phyloP scores from a whole-genome alignment of 2,113 vertebrate species.

The Odobenus rosmarus region DNA sequence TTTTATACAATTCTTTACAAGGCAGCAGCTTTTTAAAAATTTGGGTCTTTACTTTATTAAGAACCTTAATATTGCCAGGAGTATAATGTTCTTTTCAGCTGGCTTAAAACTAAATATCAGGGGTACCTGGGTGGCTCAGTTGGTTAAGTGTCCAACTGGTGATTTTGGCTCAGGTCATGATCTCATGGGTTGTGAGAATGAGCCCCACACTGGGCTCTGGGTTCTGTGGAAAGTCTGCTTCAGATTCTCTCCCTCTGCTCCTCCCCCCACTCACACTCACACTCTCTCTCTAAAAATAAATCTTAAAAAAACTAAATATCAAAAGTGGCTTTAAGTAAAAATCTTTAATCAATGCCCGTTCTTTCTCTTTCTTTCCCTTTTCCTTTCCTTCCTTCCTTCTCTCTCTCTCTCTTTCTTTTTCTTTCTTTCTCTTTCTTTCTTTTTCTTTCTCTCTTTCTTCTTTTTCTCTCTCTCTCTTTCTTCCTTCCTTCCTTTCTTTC shows the following conservation, averaged over 20 bases:
- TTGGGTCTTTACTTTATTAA: conserved; percentile 3
- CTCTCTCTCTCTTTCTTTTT: too few relatives aligned
- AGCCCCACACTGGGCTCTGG: not conserved
- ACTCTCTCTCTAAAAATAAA: not conserved
- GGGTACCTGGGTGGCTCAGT: not conserved
- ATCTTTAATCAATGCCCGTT: not conserved
- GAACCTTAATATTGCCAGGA: not conserved
- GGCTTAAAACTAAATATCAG: conserved; percentile 31
- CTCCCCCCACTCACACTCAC: not conserved
- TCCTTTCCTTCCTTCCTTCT: too few relatives aligned
- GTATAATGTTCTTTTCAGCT: not conserved
- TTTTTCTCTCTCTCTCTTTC: too few relatives aligned
- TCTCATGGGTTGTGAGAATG: not conserved
- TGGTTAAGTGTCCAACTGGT: not conserved
- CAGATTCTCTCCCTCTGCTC: not conserved
- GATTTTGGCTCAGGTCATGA: not conserved
- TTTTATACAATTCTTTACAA: not conserved
- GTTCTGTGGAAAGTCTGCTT: not conserved
- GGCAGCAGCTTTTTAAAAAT: conserved; percentile 12
- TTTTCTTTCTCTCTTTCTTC: too few relatives aligned
- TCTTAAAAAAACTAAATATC: conserved; percentile 14
- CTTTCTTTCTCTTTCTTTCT: too few relatives aligned
- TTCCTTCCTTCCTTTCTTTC: too few relatives aligned
- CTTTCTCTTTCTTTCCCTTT: not conserved
- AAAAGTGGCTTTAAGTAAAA: conserved; percentile 34